Base-by-base conservation (phyloP, 1,140 invertebrate species). In the Rhyacophila brunnea region DNA sequence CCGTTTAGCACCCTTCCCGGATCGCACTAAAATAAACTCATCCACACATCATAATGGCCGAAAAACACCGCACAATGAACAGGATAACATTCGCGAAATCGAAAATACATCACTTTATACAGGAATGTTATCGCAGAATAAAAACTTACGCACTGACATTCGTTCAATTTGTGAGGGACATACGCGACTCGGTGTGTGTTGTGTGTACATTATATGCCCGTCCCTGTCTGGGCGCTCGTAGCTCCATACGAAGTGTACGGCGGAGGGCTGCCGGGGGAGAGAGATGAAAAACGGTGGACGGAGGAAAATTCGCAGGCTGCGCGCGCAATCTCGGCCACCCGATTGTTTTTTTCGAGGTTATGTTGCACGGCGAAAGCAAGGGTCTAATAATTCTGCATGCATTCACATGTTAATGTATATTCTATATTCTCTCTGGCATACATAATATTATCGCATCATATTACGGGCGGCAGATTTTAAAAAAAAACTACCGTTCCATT, bases 271-370 rank as follows among this genome's bases (percentile, higher is more conserved):
- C 19, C 4, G 40, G 20, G 50, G 6, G 50, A 53, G 15, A 28
- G 50, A 34, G 13, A 44, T n/a, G 50, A 51, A 17, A 34, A 38
- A 53, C 28, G 18, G 18, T 13, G 28, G n/a, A 18, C 23, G 20
- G 34, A 13, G 14, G 23, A 49, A 49, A 49, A 10, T 17, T 14
- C 13, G 36, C 13, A 10, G n/a, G n/a, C 3, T 49, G 50, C 50
- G 50, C 50, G 50, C 50, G 50, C 50, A 53, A n/a, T 28, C 38
- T 43, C 23, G 42, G 34, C 50, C 14, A 34, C 20, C 50, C 44
- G 50, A 53, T 44, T 53, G 40, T 14, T 44, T 36, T n/a, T 53
- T 53, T 28, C 23, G 50, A 53, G 50, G 50, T 53, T 53, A 53
- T 20, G 36, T n/a, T 51, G 20, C 44, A 32, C 40, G n/a, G 10